phyloP scores from a whole-genome alignment of 2,888 invertebrate species.

The Orgyia antiqua region DNA sequence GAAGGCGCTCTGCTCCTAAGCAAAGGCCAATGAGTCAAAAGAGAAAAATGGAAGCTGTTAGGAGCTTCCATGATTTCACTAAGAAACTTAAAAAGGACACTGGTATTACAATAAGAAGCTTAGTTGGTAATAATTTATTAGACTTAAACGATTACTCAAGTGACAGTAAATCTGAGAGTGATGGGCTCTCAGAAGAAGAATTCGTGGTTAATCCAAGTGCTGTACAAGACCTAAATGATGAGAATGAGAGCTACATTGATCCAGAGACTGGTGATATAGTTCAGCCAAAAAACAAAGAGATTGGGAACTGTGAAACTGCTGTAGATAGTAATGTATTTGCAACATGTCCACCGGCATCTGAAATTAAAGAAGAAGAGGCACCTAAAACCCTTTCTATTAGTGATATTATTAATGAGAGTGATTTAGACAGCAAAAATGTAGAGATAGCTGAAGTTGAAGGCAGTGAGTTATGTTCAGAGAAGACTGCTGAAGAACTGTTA shows the following conservation, averaged over 20 bases:
- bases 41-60: conserved; percentile 72
- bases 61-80: conserved; percentile 70
- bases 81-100: conserved; percentile 75
- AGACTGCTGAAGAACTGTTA: conserved; percentile 57
- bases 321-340: conserved; percentile 15
- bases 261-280: conserved; percentile 73
- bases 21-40: conserved; percentile 68
- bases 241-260: conserved; percentile 71
- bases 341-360: conserved; percentile 12
- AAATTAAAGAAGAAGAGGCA: conserved; percentile 24
- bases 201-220: conserved; percentile 70
- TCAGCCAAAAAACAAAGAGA: background rate
- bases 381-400: conserved; percentile 70
- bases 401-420: conserved; percentile 69
- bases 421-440: conserved; percentile 69
- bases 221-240: conserved; percentile 63
- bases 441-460: conserved; percentile 69
- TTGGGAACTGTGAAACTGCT: conserved; percentile 12
- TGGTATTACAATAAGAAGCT: conserved; percentile 67
- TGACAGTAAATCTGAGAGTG: conserved; percentile 65
- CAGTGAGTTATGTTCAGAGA: conserved; percentile 64
- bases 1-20: conserved; percentile 52
- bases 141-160: conserved; percentile 71
- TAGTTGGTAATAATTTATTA: conserved; percentile 69
- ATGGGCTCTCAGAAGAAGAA: conserved; percentile 71